Conservation (phyloP, 2,888 invertebrate species). For the Villa cingulata region DNA sequence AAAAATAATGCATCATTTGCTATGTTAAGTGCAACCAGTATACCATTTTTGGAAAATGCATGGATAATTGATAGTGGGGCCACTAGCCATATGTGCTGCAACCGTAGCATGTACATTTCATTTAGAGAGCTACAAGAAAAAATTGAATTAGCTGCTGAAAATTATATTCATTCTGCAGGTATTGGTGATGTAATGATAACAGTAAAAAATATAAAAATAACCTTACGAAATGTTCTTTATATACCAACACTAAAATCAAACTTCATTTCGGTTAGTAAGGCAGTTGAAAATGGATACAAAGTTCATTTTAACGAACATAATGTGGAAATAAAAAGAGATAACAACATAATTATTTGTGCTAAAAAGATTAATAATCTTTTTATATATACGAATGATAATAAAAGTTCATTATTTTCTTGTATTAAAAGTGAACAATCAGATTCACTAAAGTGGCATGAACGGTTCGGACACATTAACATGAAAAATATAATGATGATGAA, state of each 20-base stretch:
- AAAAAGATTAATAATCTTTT: no score
- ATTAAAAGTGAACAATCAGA: neutral
- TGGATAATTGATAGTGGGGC: neutral
- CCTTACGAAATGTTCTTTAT: no score
- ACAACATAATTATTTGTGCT: no score
- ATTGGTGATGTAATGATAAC: conserved; percentile 3
- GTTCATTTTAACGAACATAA: no score
- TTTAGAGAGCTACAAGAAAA: neutral
- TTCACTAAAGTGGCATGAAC: neutral
- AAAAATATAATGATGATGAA: neutral
- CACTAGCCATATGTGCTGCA: neutral
- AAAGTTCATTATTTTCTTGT: no score
- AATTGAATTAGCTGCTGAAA: conserved; percentile 3
- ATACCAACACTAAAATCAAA: no score
- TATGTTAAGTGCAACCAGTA: neutral
- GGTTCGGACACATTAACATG: neutral
- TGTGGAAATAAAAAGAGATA: no score
- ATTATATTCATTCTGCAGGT: conserved; percentile 9
- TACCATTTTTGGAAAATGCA: neutral
- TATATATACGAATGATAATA: no score
- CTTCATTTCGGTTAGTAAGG: no score
- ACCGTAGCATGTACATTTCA: neutral
- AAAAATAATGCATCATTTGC: neutral
- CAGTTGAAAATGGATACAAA: no score
- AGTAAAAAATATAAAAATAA: neutral